These are phyloP conservation scores for Brachyrhaphis roseni DNA, from an alignment of 2,797 vertebrate genomes.

Conservation along the genomic window DNA sequence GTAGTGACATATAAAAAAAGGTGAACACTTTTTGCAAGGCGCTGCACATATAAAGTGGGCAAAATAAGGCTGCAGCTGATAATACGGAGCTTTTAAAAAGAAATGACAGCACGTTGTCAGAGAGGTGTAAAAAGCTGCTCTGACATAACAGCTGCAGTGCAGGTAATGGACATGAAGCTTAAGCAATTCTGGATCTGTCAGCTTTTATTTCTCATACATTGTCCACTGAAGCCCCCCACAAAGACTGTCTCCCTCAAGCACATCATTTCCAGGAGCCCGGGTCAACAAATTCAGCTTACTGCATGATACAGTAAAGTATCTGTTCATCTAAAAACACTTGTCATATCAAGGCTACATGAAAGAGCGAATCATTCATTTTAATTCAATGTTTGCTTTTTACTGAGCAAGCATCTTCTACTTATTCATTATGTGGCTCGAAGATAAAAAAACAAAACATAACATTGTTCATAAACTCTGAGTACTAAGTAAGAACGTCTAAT, in stretches of 20 bases:
- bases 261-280: background rate
- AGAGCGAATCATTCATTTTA: background rate
- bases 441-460: background rate
- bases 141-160: background rate
- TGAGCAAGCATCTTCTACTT: background rate
- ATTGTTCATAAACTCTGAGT: background rate
- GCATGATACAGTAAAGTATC: background rate
- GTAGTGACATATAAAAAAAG: background rate
- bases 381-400: background rate
- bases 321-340: background rate
- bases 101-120: background rate
- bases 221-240: background rate
- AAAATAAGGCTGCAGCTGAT: background rate
- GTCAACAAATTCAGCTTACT: background rate
- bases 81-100: background rate
- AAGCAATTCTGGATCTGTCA: slow-evolving; percentile 8
- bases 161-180: background rate
- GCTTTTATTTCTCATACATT: slow-evolving; percentile 8
- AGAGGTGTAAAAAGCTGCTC: background rate
- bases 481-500: background rate
- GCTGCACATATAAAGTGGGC: background rate
- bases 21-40: background rate
- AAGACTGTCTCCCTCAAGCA: background rate
- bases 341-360: background rate
- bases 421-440: background rate